Base-by-base conservation (phyloP, 2,888 invertebrate species). In the Adelphocoris suturalis region DNA sequence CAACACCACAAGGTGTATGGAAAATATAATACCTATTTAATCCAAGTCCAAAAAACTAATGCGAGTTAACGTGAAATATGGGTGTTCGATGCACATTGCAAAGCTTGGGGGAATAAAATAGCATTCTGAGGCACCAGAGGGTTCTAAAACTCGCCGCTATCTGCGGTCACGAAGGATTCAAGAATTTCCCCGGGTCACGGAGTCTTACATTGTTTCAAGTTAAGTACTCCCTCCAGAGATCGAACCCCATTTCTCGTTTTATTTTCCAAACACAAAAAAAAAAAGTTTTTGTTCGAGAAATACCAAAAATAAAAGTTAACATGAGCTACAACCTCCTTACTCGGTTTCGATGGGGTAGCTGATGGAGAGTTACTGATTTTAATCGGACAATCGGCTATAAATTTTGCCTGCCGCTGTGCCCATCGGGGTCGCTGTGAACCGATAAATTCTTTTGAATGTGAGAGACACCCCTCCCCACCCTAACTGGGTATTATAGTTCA, bases 361-460 rank as follows among this genome's bases (percentile, higher is more conserved):
- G 68, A 68, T 19, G 23, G 16, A 52, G 11, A 68, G 68, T 78
- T 46, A 47, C n/a, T 47, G 78, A 78, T 78, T 47, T 19, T 78
- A 78, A 78, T 78, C 78, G 78, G 78, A 78, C 78, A 78, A 78
- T 78, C 78, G 78, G 46, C 47, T 16, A 47, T 78, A 78, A 78
- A 78, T 78, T 78, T 14, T 14, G 27, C 12, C 76, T 76, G 11
- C 46, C 78, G 5, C 37, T n/a, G 9, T 23, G 16, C 68, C 68
- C 23, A 27, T 23, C 4, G 68, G 23, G 23, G 23, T 68, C 23
- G 78, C 78, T 46, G 78, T 47, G 37, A 78, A 78, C 37, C 46
- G 37, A 78, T 78, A 78, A 78, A 78, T 47, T 78, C 68, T 7
- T 23, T 12, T n/a, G 61, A 61, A 78, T 78, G 37, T 78, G 5